Evolutionary conservation across 1,140 invertebrate species (phyloP).

Genomic region (Bombyx mandarina): DNA sequence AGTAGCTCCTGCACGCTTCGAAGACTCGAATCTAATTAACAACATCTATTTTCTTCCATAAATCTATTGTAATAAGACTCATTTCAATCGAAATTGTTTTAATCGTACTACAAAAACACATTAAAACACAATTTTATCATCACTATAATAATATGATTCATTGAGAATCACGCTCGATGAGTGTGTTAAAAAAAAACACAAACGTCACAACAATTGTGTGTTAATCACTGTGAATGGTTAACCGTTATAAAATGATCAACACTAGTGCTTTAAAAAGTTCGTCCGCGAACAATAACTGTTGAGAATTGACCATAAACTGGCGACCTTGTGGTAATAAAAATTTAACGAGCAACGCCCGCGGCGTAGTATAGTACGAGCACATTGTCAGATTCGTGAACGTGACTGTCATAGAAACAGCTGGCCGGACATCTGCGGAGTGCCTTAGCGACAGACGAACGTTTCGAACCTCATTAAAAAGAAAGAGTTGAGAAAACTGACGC

Average conservation of each 20-base stretch:
- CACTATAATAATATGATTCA: background rate
- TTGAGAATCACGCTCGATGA: background rate
- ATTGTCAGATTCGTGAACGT: conserved; percentile 56
- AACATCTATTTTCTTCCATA: too few species aligned
- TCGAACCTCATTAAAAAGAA: conserved; percentile 30
- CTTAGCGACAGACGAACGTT: conserved; percentile 17
- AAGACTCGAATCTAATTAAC: too few species aligned
- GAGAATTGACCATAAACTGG: conserved; percentile 71
- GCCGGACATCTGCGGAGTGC: conserved; percentile 34
- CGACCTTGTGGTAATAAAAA: conserved; percentile 72
- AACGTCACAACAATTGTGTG: conserved; percentile 53
- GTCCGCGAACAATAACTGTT: conserved; percentile 65
- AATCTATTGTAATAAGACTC: too few species aligned
- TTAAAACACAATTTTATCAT: too few species aligned
- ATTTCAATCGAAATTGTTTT: too few species aligned
- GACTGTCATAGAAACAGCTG: conserved; percentile 66
- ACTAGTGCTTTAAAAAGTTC: conserved; percentile 49
- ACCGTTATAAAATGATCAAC: conserved; percentile 44
- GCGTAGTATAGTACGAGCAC: conserved; percentile 48
- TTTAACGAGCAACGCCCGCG: conserved; percentile 67
- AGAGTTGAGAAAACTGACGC: conserved; percentile 32
- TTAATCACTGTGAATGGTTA: conserved; percentile 60
- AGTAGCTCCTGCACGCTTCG: too few species aligned
- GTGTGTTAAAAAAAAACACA: conserved; percentile 30
- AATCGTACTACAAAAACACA: too few species aligned